Conservation (phyloP, 2,797 vertebrate species). For the Tamandua tetradactyla region DNA sequence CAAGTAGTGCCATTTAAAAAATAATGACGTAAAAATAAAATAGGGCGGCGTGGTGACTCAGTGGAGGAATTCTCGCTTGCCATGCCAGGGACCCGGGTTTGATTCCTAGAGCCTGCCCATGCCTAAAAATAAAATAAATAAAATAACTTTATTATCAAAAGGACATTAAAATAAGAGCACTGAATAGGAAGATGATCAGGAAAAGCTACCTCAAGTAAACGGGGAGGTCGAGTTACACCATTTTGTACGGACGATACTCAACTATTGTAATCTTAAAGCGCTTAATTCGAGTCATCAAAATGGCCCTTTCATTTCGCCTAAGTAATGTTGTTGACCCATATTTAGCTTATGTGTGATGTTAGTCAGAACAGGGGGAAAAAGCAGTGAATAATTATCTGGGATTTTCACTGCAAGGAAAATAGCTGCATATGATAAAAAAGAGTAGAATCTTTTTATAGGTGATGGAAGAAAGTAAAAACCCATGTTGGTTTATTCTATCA, state of each 20-base stretch:
- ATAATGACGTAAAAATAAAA: conserved; percentile 6
- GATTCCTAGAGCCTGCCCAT: too few species aligned
- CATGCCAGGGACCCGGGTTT: too few species aligned
- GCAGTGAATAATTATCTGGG: neutral
- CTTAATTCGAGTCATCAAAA: neutral
- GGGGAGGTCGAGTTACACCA: neutral
- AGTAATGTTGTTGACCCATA: neutral
- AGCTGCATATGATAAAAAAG: neutral
- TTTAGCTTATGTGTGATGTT: neutral
- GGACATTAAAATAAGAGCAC: neutral
- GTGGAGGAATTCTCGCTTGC: too few species aligned
- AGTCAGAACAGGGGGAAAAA: neutral
- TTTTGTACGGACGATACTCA: neutral
- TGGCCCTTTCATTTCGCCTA: conserved; percentile 25
- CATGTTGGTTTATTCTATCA: conserved; percentile 26
- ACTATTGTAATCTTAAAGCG: neutral
- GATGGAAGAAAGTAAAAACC: conserved; percentile 33
- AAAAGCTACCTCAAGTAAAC: neutral
- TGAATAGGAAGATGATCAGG: neutral
- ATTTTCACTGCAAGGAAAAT: conserved; percentile 56
- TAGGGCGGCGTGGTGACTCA: too few species aligned
- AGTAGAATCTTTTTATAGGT: neutral
- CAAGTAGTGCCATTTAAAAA: conserved; percentile 14
- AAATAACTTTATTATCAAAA: neutral
- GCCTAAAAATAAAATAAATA: conserved; percentile 11